Evolutionary conservation across 2,888 invertebrate species (phyloP).

Genomic region (Ectobius pallidus): DNA sequence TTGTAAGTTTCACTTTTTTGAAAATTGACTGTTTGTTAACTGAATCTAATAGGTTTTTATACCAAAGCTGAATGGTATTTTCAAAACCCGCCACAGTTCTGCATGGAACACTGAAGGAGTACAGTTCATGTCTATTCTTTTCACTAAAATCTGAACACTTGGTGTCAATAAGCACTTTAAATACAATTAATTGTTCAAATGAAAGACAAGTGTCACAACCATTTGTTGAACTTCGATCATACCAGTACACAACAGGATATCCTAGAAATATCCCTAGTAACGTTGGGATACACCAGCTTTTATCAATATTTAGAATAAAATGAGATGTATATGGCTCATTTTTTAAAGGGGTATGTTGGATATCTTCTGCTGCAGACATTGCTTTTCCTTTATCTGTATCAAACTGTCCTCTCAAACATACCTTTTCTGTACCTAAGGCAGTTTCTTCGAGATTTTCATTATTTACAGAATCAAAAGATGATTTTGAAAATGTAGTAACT

Average conservation of each 20-base stretch:
- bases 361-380: too few species aligned
- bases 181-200: slow-evolving; percentile 37
- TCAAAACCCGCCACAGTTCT: slow-evolving; percentile 12
- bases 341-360: too few species aligned
- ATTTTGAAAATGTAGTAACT: too few species aligned
- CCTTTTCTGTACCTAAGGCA: too few species aligned
- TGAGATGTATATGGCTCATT: too few species aligned
- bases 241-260: slow-evolving; percentile 52
- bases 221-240: slow-evolving; percentile 36
- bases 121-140: slow-evolving; percentile 32
- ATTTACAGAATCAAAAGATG: too few species aligned
- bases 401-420: too few species aligned
- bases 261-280: slow-evolving; percentile 50
- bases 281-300: slow-evolving; percentile 49
- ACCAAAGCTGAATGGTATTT: slow-evolving; percentile 21
- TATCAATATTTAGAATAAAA: slow-evolving; percentile 6
- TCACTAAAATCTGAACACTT: background rate
- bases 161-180: slow-evolving; percentile 37
- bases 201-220: slow-evolving; percentile 38
- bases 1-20: background rate
- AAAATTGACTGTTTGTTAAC: background rate
- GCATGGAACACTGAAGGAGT: slow-evolving; percentile 46
- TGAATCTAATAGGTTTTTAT: background rate
- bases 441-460: too few species aligned
- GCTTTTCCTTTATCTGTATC: too few species aligned